Conservation (phyloP, 64 coral and sea anemone species). For the Stichodactyla mertensii region DNA sequence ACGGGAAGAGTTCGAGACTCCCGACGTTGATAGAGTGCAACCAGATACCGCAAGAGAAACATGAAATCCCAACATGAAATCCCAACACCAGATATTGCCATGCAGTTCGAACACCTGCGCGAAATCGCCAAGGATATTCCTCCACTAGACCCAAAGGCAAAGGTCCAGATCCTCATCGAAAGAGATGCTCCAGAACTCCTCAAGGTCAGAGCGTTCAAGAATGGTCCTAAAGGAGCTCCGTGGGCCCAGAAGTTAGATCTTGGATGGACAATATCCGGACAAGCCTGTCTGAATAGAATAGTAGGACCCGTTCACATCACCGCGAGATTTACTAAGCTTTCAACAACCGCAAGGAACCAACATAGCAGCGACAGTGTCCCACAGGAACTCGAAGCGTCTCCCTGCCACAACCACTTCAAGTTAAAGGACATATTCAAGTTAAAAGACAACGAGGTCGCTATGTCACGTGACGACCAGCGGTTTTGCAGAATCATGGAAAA, state of each 20-base stretch:
- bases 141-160: constrained; percentile 5
- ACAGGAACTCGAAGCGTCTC: neutral
- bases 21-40: constrained; percentile 22
- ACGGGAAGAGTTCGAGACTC: neutral
- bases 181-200: constrained; percentile 26
- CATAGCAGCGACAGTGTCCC: neutral
- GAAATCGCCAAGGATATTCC: constrained; percentile 24
- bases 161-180: constrained; percentile 1
- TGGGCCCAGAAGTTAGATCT: neutral
- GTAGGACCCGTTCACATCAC: neutral
- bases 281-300: constrained; percentile 5
- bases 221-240: constrained; percentile 23
- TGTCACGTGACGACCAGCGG: constrained; percentile 28
- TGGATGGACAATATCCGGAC: constrained; percentile 19
- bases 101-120: neutral
- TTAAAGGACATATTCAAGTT: neutral
- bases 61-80: too few species aligned
- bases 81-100: neutral
- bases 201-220: constrained; percentile 28
- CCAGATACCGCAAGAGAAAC: constrained; percentile 16
- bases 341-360: neutral
- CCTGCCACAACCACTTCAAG: constrained; percentile 2
- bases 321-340: neutral
- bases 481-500: constrained; percentile 53
- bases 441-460: constrained; percentile 35